phyloP scores from a whole-genome alignment of 2,797 vertebrate species.

The Sternotherus odoratus region DNA sequence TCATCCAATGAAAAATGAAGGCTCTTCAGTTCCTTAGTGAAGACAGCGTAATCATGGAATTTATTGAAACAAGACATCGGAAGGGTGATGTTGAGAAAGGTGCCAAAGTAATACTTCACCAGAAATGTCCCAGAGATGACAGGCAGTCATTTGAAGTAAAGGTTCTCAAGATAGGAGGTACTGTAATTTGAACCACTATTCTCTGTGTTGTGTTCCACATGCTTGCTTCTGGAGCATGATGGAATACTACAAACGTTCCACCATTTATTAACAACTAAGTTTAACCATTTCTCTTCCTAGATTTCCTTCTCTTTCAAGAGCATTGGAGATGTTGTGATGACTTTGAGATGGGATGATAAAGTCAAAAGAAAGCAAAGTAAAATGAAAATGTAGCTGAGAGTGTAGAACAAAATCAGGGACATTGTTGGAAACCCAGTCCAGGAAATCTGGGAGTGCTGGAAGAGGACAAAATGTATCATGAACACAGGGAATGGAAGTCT shows the following conservation, averaged over 20 bases:
- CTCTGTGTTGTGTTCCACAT: rapidly evolving
- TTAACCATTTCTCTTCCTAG: background rate
- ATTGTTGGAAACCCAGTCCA: background rate
- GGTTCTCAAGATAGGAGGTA: background rate
- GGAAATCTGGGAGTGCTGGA: background rate
- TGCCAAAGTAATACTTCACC: background rate
- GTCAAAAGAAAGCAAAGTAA: background rate
- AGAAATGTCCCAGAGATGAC: background rate
- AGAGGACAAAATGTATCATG: background rate
- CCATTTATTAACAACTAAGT: background rate
- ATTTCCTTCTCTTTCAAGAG: background rate
- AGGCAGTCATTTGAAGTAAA: background rate
- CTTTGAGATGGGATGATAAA: background rate
- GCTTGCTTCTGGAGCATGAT: background rate
- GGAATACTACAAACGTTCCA: background rate
- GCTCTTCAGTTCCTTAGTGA: background rate
- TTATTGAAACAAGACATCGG: background rate
- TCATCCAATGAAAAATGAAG: background rate
- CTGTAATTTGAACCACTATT: rapidly evolving
- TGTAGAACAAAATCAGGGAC: background rate
- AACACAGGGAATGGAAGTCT: background rate
- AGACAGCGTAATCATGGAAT: background rate
- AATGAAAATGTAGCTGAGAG: background rate
- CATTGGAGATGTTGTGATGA: background rate
- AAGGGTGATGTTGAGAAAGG: background rate